Conservation (phyloP, 2,113 vertebrate genomes). For the Vicugna pacos region DNA sequence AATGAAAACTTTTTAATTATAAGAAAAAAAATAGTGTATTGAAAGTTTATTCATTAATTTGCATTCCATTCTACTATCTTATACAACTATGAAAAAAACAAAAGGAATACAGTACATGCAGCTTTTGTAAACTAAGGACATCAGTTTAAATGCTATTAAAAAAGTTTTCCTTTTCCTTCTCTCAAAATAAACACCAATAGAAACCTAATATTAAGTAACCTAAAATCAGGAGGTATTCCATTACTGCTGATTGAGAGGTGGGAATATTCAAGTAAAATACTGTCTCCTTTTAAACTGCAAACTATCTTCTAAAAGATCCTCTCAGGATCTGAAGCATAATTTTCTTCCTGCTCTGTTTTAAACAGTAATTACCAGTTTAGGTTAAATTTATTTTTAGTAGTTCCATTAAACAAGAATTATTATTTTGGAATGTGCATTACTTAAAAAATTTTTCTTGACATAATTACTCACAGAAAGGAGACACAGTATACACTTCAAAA, state of each 20-base stretch:
- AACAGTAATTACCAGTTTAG: not conserved
- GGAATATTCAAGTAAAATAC: slow-evolving; percentile 14
- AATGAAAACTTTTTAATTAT: slow-evolving; percentile 11
- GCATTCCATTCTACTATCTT: not conserved
- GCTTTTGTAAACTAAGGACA: not conserved
- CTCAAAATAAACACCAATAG: not conserved
- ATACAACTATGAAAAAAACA: not conserved
- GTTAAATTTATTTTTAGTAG: slow-evolving; percentile 25
- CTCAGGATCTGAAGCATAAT: slow-evolving; percentile 20
- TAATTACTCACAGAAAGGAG: slow-evolving; percentile 12
- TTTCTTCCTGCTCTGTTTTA: slow-evolving; percentile 18
- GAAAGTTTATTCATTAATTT: slow-evolving; percentile 31
- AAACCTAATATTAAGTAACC: slow-evolving; percentile 9
- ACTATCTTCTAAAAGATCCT: slow-evolving; percentile 33
- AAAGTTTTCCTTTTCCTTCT: not conserved
- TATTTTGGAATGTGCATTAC: not conserved
- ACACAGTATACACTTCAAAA: not conserved
- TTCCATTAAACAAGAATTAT: slow-evolving; percentile 36
- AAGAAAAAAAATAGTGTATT: not conserved
- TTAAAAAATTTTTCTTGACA: not conserved
- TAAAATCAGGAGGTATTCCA: slow-evolving; percentile 37
- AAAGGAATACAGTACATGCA: not conserved
- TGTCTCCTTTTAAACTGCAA: slow-evolving; percentile 46
- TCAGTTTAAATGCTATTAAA: slow-evolving; percentile 37
- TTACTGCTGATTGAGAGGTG: not conserved